Evolutionary conservation across 92 coral and sea anemone species (phyloP).

Genomic region (Pocillopora grandis): DNA sequence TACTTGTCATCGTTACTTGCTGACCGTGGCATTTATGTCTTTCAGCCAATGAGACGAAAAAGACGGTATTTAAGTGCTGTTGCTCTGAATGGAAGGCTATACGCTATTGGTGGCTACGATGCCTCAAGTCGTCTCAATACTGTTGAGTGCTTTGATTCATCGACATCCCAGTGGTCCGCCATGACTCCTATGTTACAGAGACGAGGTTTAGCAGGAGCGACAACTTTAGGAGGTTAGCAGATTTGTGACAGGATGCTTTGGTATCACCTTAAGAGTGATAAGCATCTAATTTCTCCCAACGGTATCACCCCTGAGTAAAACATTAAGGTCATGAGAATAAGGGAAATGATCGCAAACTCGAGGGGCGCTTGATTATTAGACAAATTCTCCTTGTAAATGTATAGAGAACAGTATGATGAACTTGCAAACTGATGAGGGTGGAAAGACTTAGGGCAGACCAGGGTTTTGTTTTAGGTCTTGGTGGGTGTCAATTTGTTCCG

Average conservation of each 20-base stretch:
- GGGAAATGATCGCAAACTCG: too few species aligned
- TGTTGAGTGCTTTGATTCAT: conserved; percentile 89
- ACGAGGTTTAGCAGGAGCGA: conserved; percentile 96
- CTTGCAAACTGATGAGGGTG: too few species aligned
- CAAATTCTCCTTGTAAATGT: too few species aligned
- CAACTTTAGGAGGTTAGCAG: conserved; percentile 71
- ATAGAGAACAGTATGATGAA: too few species aligned
- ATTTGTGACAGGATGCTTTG: background rate
- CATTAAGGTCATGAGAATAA: too few species aligned
- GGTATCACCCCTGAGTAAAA: too few species aligned
- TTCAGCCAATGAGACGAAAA: conserved; percentile 86
- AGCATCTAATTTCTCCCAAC: too few species aligned
- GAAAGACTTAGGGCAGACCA: too few species aligned
- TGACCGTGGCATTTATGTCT: background rate
- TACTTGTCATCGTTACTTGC: background rate
- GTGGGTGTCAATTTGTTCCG: too few species aligned
- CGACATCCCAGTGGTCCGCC: conserved; percentile 75
- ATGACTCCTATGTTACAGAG: conserved; percentile 95
- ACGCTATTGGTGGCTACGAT: conserved; percentile 96
- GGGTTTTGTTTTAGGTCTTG: too few species aligned
- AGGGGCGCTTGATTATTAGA: too few species aligned
- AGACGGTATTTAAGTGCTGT: conserved; percentile 92
- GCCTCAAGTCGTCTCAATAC: conserved; percentile 92
- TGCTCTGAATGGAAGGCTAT: conserved; percentile 77
- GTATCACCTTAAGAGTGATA: too few species aligned